Evolutionary conservation across 64 coral and sea anemone species (phyloP), one percentile per base, ranked within the genome.

Genomic region (Astreopora myriophthalma): DNA sequence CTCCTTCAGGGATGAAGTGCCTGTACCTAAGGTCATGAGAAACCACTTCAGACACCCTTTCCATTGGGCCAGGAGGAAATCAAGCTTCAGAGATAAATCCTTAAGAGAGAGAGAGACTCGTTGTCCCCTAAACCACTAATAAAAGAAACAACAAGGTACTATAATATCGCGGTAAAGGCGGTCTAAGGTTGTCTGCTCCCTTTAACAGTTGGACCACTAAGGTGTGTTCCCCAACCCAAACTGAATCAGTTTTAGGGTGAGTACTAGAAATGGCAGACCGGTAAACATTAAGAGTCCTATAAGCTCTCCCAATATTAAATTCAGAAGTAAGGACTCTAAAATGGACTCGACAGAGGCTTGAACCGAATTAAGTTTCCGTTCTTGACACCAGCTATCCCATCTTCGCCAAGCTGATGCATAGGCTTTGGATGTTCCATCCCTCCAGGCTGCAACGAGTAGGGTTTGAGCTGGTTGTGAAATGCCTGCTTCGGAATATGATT

Each of bases 231-330:
- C 81, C 39, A 92, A 80, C 22, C 14, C 2, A 7, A 85, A 35
- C n/a, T 20, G 48, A 49, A 39, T 92, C 79, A 76, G 86, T 85
- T 48, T 79, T 25, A 29, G 91, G 51, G 36, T 87, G 91, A 68
- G 84, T 71, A 68, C 61, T 86, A 55, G 91, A 87, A 42, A 87
- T 92, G 60, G 84, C 73, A 79, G 84, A 93, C n/a, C 92, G 44
- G 57, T 88, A 94, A 34, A 89, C 85, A 44, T 92, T 92, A 11
- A 92, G 67, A 17, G 80, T 92, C 28, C 90, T 69, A 57, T 92
- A 85, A 37, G 66, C 79, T 48, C 44, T 48, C 5, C 71, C 87
- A 38, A 28, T 23, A 78, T 78, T 78, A 87, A 73, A 87, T 55
- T 87, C 66, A 0, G 27, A 48, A 52, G 85, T 55, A 73, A 73